Evolutionary conservation across 2,113 vertebrate species (phyloP), one percentile per base, ranked within the genome.

Genomic region (Siphamia tubifer): DNA sequence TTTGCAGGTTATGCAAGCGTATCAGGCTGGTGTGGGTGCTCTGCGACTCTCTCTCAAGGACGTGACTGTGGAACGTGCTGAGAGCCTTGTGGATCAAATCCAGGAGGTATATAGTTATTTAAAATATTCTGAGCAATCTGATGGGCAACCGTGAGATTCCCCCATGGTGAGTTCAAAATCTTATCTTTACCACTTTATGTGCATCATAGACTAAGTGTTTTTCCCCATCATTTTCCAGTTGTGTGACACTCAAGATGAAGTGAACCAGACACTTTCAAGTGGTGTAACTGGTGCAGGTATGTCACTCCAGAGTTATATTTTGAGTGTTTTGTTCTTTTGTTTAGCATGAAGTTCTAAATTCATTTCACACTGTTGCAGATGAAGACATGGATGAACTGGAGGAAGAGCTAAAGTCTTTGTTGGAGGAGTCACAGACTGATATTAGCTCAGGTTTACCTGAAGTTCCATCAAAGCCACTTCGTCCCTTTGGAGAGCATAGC

Each of bases 1-100:
- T 79, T 3, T 73, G 12, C 60, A 98, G 96, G 95, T 99, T 8
- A 93, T 99, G 13, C 94, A 96, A 65, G 96, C 97, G 0, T 99
- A 98, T 74, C 96, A 98, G 79, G 92, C 95, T 11, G 97, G 96
- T 0, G 93, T 98, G 30, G 92, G 95, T 13, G 95, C 96, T 5
- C 90, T 99, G 48, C 95, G 94, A 16, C 91, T 96, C 2, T 96
- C 96, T 15, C 93, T 98, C 51, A 97, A 95, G 80, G 96, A 98
- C 2, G 93, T 96, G 79, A 95, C 93, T 0, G 93, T 98, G 82
- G 96, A 96, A 78, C 94, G 93, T 21, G 96, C 96, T 0, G 97
- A 99, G 86, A 98, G 91, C 61, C 90, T 99, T 5, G 95, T 98
- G 65, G 97, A 99, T 92, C 96, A 98, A 90, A 99, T 99, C 61